Percentiles rank a stretch among this genome's conserved stretches.
Conservation (phyloP, 1,140 invertebrate species). For the Heliconius congener region DNA sequence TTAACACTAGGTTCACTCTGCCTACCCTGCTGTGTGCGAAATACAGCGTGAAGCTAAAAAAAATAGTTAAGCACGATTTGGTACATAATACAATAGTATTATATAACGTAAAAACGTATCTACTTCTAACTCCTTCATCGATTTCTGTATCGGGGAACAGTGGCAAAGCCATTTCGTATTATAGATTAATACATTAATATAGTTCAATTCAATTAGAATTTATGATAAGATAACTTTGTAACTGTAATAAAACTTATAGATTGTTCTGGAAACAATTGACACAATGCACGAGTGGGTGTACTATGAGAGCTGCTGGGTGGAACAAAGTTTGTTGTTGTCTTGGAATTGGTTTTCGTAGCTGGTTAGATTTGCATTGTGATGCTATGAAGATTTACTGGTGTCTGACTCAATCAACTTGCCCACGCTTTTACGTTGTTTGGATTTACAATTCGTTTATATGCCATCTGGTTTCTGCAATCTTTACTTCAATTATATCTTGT, state of each 20-base stretch:
- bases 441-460: slow-evolving; percentile 14
- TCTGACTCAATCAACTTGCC: slow-evolving; percentile 22
- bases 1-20: no score
- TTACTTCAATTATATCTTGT: neutral
- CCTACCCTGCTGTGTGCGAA: no score
- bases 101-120: neutral
- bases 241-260: slow-evolving; percentile 10
- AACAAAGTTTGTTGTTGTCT: slow-evolving; percentile 37
- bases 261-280: slow-evolving; percentile 19
- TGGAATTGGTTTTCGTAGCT: slow-evolving; percentile 35
- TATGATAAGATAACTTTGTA: slow-evolving; percentile 11
- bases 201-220: slow-evolving; percentile 11
- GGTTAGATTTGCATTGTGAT: slow-evolving; percentile 33
- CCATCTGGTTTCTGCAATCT: neutral
- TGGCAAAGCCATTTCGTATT: neutral
- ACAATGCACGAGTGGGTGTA: neutral
- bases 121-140: neutral
- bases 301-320: neutral
- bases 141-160: neutral
- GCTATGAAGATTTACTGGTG: slow-evolving; percentile 34
- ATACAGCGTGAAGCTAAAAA: no score
- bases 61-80: neutral
- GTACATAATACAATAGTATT: neutral
- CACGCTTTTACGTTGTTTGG: slow-evolving; percentile 22
- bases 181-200: slow-evolving; percentile 1